A percentile compares a stretch with the other conserved stretches of the same genome.
These are phyloP conservation scores for Bursaphelenchus mucronatus DNA, from an alignment of 1,140 invertebrate species.

Conservation along the genomic window DNA sequence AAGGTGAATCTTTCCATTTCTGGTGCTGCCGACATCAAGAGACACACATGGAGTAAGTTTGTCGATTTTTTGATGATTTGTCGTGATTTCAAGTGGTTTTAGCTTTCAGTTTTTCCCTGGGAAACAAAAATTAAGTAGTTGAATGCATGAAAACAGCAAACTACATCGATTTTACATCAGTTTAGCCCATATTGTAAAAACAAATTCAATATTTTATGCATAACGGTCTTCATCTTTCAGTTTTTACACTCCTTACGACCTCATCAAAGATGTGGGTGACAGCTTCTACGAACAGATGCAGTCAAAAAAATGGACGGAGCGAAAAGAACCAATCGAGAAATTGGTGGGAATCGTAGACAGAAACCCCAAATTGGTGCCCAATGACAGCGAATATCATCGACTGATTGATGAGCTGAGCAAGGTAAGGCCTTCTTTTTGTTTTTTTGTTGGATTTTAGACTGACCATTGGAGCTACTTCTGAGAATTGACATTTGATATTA, in stretches of 20 bases:
- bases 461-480: not conserved
- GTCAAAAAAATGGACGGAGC: slow-evolving; percentile 93
- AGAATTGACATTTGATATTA: not conserved
- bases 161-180: no score
- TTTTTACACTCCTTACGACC: slow-evolving; percentile 81
- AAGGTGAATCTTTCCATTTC: no score
- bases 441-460: slow-evolving; percentile 6
- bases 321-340: slow-evolving; percentile 81
- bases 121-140: no score
- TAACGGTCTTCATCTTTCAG: slow-evolving; percentile 64
- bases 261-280: slow-evolving; percentile 83
- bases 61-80: no score
- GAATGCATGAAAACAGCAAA: no score
- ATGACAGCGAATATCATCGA: slow-evolving; percentile 70
- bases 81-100: no score
- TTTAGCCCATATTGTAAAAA: no score
- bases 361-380: slow-evolving; percentile 65
- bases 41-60: no score
- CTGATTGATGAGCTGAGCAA: slow-evolving; percentile 81
- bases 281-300: slow-evolving; percentile 83
- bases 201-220: not conserved
- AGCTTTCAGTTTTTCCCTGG: no score
- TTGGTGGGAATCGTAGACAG: slow-evolving; percentile 72
- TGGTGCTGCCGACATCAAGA: no score
- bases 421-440: slow-evolving; percentile 64